Percentiles rank a stretch among this genome's conserved stretches.
These are phyloP conservation scores for Coremacera marginata DNA, from an alignment of 2,888 invertebrate species.

Conservation along the genomic window DNA sequence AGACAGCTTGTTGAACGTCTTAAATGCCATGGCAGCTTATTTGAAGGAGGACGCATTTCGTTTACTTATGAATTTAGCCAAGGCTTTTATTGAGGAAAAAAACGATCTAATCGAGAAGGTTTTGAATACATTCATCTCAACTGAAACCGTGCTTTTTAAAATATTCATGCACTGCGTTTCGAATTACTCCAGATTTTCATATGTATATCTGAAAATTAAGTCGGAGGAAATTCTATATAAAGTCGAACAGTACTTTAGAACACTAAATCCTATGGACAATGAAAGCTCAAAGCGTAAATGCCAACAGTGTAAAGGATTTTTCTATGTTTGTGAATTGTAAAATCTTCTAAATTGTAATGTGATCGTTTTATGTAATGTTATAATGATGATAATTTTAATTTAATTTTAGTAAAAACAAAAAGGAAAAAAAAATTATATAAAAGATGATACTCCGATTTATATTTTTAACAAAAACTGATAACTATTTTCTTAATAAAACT, in stretches of 20 bases:
- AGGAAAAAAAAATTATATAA: background rate
- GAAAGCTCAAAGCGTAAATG: constrained; percentile 36
- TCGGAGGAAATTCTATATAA: constrained; percentile 43
- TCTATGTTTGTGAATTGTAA: constrained; percentile 38
- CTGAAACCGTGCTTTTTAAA: constrained; percentile 57
- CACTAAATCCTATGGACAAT: constrained; percentile 39
- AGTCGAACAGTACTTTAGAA: constrained; percentile 44
- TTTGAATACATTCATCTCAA: constrained; percentile 56
- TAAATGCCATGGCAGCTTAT: constrained; percentile 52
- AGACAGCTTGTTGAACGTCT: constrained; percentile 54
- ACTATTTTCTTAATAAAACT: background rate
- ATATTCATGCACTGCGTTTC: constrained; percentile 55
- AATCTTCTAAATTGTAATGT: background rate
- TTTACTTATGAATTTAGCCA: constrained; percentile 53
- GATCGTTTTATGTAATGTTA: background rate
- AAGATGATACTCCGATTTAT: background rate
- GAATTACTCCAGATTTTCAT: constrained; percentile 50
- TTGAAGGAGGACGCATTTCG: constrained; percentile 50
- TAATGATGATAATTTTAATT: background rate
- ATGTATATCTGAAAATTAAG: constrained; percentile 49
- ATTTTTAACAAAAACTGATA: background rate
- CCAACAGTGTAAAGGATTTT: constrained; percentile 42
- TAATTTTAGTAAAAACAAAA: background rate
- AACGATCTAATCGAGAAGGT: constrained; percentile 52
- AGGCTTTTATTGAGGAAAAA: constrained; percentile 54